A percentile compares a stretch with the other conserved stretches of the same genome.
These are phyloP conservation scores for Antechinus flavipes DNA, from an alignment of 2,113 vertebrate species.

Conservation along the genomic window DNA sequence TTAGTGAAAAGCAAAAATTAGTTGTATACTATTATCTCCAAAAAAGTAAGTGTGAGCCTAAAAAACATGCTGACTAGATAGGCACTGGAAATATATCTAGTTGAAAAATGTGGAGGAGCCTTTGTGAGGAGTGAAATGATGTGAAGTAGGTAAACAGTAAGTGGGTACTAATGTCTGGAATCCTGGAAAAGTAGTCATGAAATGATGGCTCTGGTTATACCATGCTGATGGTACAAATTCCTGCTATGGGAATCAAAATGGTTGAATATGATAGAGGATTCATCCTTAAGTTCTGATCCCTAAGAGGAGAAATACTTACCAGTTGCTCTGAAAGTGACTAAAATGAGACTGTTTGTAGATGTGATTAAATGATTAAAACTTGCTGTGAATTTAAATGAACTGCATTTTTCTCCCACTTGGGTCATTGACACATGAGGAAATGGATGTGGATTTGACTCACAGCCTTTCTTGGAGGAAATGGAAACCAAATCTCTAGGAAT, in stretches of 20 bases:
- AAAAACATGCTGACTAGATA: not conserved
- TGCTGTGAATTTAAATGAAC: not conserved
- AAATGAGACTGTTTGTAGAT: not conserved
- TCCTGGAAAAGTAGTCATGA: not conserved
- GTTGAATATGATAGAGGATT: not conserved
- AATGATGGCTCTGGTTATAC: not conserved
- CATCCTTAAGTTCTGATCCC: not conserved
- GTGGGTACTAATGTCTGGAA: not conserved
- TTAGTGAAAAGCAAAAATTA: not conserved
- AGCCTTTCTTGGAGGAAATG: not conserved
- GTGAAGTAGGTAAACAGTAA: not conserved
- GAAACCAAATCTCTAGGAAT: not conserved
- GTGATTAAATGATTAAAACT: not conserved
- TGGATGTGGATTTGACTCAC: not conserved
- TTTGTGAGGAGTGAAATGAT: not conserved
- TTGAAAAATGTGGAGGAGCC: not conserved
- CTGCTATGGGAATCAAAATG: not conserved
- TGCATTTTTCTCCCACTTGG: not conserved
- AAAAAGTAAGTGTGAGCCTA: not conserved
- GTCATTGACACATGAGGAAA: not conserved
- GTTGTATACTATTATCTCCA: not conserved
- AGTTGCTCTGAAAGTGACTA: not conserved
- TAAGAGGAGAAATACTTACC: not conserved
- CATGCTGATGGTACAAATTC: not conserved
- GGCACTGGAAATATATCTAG: not conserved